phyloP scores from a whole-genome alignment of 2,113 vertebrate species.

The Dicentrarchus labrax region DNA sequence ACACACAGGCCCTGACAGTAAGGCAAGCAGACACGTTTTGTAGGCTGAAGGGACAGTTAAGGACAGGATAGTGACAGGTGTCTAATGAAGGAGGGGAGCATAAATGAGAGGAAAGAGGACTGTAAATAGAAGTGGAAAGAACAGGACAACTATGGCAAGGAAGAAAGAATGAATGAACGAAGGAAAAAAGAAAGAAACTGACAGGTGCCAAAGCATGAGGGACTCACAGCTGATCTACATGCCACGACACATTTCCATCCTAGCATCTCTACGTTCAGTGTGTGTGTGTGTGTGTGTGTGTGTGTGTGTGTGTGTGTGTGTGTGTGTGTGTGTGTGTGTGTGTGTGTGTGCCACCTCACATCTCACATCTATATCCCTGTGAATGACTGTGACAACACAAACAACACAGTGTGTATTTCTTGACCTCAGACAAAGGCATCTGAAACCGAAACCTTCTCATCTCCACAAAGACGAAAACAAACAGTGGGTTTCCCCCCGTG shows the following conservation, averaged over 20 bases:
- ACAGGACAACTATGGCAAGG: background rate
- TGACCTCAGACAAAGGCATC: conserved; percentile 10
- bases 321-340: background rate
- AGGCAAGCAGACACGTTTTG: conserved; percentile 44
- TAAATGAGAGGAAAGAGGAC: background rate
- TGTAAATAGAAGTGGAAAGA: conserved; percentile 11
- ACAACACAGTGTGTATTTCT: conserved; percentile 32
- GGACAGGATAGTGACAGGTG: conserved; percentile 61
- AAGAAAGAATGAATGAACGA: conserved; percentile 34
- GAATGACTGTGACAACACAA: conserved; percentile 29
- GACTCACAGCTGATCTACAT: conserved; percentile 57
- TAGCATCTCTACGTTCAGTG: conserved; percentile 9
- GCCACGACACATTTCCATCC: conserved; percentile 54
- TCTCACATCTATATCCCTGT: conserved; percentile 26
- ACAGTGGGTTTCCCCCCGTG: background rate
- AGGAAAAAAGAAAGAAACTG: conserved; percentile 44
- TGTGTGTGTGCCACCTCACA: conserved; percentile 22
- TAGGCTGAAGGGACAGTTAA: conserved; percentile 29
- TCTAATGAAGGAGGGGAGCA: conserved; percentile 30
- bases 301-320: too few relatives aligned
- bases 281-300: conserved; percentile 11
- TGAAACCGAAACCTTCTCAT: conserved; percentile 23
- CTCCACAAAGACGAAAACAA: conserved; percentile 4
- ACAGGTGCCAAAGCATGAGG: conserved; percentile 60
- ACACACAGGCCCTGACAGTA: conserved; percentile 38